Evolutionary conservation across 2,888 invertebrate genomes (phyloP), one percentile per base, ranked within the genome.

Genomic region (Frankliniella fusca): DNA sequence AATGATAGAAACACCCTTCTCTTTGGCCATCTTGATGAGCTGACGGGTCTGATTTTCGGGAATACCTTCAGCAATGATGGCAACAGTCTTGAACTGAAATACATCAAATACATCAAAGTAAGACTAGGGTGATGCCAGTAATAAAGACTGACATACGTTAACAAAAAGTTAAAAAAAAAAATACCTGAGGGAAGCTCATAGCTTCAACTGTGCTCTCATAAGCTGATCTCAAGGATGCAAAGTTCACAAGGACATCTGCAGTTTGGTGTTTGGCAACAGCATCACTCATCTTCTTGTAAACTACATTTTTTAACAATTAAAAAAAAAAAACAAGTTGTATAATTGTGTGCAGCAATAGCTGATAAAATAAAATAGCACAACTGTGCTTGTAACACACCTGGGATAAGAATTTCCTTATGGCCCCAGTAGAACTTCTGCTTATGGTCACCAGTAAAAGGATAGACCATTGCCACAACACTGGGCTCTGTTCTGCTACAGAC

Each of bases 371-470:
- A n/a, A 48, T 28, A 81, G 5, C 5, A 48, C 49, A 5, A 81
- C 3, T 48, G 20, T 48, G 82, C 50, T 28, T 80, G 61, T 48
- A 61, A 89, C 88, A 88, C 85, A 93, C 91, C 90, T 0, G 94
- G 95, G 86, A 97, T 93, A 48, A 97, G 92, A 81, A 98, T 94
- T 88, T 99, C 99, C 88, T 98, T 97, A 89, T 99, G 99, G 0
- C 99, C 99, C 94, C 98, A 99, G 88, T 99, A 99, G 90, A 97
- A 99, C 89, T 99, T 99, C 89, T 98, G 98, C 87, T 98, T 98
- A 89, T 99, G 99, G 88, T 99, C 98, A 0, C 98, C 98, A 20
- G 95, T 97, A 89, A 99, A 98, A 0, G 99, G 99, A 89, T 99
- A 99, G 61, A 99, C 97, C 88, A 99, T 95, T 50, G 98, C 98